These are phyloP conservation scores for Sturnira hondurensis DNA, from an alignment of 2,113 vertebrate genomes.

Conservation along the genomic window DNA sequence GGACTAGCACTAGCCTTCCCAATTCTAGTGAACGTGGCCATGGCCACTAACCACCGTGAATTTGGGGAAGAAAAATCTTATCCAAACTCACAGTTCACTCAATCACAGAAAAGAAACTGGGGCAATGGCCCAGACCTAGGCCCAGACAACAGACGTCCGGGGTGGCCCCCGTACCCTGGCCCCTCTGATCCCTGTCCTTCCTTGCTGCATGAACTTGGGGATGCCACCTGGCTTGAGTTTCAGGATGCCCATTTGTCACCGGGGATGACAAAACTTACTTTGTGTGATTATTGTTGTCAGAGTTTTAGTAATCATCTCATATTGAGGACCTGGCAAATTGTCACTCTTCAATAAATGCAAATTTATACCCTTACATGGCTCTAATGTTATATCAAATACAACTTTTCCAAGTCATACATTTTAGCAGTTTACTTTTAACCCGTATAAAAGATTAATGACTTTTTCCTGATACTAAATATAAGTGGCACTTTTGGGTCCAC, in stretches of 20 bases:
- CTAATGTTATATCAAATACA: background rate
- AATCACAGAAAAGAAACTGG: background rate
- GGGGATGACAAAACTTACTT: background rate
- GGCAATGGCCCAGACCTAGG: background rate
- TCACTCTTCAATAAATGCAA: background rate
- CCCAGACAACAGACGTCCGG: background rate
- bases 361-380: background rate
- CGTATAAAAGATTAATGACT: background rate
- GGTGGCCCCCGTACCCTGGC: background rate
- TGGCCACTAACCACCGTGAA: background rate
- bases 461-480: background rate
- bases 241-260: background rate
- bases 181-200: rapidly evolving
- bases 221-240: background rate
- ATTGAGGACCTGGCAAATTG: background rate
- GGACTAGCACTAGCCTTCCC: background rate
- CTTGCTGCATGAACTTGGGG: background rate
- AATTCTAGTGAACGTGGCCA: background rate
- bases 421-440: background rate
- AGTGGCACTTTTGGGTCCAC: background rate
- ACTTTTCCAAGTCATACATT: background rate
- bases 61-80: background rate
- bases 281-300: background rate
- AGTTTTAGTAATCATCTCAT: background rate
- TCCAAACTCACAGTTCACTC: background rate